Evolutionary conservation across 2,113 vertebrate genomes (phyloP).

Genomic region (Podarcis muralis): DNA sequence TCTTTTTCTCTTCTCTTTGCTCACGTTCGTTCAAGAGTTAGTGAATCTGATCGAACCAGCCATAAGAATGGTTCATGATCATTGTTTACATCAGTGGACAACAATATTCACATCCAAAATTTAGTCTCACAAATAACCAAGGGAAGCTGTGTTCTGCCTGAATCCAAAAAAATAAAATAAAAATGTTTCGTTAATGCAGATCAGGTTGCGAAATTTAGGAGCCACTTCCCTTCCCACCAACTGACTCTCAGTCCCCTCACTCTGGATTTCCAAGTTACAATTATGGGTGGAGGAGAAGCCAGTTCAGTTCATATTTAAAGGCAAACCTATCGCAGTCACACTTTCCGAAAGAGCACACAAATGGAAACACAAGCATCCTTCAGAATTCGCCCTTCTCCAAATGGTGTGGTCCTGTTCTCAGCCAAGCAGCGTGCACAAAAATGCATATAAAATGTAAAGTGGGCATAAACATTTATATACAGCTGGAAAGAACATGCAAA

Average conservation of each 20-base stretch:
- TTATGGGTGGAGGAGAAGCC: too few relatives aligned
- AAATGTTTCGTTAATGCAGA: not conserved
- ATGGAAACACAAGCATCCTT: too few relatives aligned
- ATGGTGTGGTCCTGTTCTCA: rapidly evolving
- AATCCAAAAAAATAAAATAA: too few relatives aligned
- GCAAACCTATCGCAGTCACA: too few relatives aligned
- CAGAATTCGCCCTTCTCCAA: too few relatives aligned
- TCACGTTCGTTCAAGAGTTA: not conserved
- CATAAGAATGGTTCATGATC: not conserved
- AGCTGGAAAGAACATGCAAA: too few relatives aligned
- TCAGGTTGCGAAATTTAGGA: not conserved
- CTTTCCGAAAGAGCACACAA: too few relatives aligned
- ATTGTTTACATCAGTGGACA: not conserved
- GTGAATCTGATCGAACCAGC: not conserved
- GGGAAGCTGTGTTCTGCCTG: not conserved
- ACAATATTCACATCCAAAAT: not conserved
- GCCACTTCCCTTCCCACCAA: not conserved
- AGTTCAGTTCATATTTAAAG: too few relatives aligned
- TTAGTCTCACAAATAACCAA: not conserved
- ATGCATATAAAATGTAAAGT: too few relatives aligned
- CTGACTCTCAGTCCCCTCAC: too few relatives aligned
- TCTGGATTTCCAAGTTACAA: not conserved
- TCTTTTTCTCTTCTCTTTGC: not conserved
- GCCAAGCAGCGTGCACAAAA: too few relatives aligned
- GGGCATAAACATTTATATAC: too few relatives aligned